Percentiles rank a stretch among this genome's conserved stretches.
Conservation (phyloP, 2,113 vertebrate genomes). For the Uria aalge region DNA sequence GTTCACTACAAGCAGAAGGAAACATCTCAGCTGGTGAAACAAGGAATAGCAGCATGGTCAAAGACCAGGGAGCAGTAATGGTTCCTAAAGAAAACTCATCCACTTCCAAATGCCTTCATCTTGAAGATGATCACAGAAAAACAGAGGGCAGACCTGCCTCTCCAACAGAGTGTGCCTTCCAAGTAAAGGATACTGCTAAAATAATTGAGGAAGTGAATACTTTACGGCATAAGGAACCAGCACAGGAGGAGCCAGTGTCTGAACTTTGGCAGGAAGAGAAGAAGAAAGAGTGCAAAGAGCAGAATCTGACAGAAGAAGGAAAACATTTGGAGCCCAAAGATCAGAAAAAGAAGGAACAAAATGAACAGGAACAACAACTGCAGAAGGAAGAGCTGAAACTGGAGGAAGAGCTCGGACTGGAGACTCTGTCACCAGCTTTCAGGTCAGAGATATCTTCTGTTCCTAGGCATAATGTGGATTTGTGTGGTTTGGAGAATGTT, state of each 20-base stretch:
- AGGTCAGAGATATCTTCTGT: not conserved
- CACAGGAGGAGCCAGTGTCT: not conserved
- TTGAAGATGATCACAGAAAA: not conserved
- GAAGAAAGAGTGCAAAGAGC: not conserved
- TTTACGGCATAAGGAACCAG: not conserved
- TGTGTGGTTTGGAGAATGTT: not conserved
- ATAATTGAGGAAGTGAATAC: not conserved
- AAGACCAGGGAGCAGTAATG: not conserved
- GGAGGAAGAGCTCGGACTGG: not conserved
- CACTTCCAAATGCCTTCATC: not conserved
- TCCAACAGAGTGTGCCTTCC: not conserved
- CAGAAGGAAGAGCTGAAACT: not conserved
- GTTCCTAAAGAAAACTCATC: not conserved
- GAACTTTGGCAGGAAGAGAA: not conserved
- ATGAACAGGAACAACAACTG: not conserved
- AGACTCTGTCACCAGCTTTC: not conserved
- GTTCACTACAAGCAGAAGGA: not conserved
- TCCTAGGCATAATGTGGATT: not conserved
- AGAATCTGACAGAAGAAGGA: not conserved
- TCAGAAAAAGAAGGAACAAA: not conserved
- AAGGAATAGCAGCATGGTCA: not conserved
- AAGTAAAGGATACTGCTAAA: not conserved
- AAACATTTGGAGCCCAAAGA: not conserved
- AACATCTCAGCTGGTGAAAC: not conserved
- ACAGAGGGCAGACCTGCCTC: not conserved